phyloP scores from a whole-genome alignment of 2,888 invertebrate species.

The Rosalia funebris region DNA sequence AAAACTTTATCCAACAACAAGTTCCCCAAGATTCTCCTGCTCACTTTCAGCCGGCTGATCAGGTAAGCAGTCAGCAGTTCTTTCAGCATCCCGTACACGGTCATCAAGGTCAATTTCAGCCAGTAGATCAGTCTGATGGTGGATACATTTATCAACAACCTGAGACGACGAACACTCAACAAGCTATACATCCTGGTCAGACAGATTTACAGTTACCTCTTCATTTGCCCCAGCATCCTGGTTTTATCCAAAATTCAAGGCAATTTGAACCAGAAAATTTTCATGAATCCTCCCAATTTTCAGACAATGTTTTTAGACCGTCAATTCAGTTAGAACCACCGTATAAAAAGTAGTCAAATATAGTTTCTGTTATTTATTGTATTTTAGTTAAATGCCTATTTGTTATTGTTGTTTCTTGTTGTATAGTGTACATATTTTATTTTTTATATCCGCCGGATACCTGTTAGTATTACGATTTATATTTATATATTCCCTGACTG shows the following conservation, averaged over 20 bases:
- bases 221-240: conserved; percentile 56
- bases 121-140: conserved; percentile 33
- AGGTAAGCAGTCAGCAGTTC: conserved; percentile 41
- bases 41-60: conserved; percentile 27
- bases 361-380: conserved; percentile 19
- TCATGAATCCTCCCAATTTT: conserved; percentile 36
- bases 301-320: conserved; percentile 46
- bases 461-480: conserved; percentile 1
- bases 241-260: conserved; percentile 42
- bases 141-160: conserved; percentile 39
- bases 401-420: conserved; percentile 5
- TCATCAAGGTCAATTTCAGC: conserved; percentile 33
- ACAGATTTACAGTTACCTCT: conserved; percentile 57
- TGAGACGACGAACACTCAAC: conserved; percentile 21
- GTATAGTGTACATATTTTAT: conserved; percentile 18
- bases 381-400: conserved; percentile 3
- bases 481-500: too few species aligned
- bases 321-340: conserved; percentile 53
- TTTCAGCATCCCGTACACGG: conserved; percentile 15
- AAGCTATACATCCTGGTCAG: conserved; percentile 55
- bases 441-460: conserved; percentile 9
- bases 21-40: not conserved
- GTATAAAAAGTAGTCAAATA: conserved; percentile 39
- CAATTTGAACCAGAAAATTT: conserved; percentile 36
- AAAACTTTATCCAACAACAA: conserved; percentile 24